These are phyloP conservation scores for Drosophila anomalata DNA, from an alignment of 2,888 invertebrate genomes.

Conservation along the genomic window DNA sequence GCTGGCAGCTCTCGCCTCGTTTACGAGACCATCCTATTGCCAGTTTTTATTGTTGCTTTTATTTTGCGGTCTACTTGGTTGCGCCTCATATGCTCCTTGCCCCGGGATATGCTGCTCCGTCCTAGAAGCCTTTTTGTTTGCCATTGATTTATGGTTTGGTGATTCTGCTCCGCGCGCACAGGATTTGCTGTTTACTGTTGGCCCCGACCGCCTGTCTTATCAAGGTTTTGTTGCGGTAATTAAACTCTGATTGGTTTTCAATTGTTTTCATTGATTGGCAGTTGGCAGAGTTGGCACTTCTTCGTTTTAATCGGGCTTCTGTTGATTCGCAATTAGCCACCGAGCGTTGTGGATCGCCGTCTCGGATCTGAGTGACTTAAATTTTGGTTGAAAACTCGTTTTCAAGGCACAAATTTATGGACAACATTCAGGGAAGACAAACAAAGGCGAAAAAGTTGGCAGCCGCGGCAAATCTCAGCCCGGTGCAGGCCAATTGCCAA, in stretches of 20 bases:
- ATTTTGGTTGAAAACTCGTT: conserved; percentile 17
- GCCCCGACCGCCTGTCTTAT: conserved; percentile 44
- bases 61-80: conserved; percentile 66
- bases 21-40: conserved; percentile 31
- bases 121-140: conserved; percentile 28
- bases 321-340: conserved; percentile 41
- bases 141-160: conserved; percentile 59
- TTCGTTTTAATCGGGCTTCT: conserved; percentile 15
- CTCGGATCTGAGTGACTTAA: conserved; percentile 20
- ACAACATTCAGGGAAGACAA: conserved; percentile 42
- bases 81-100: conserved; percentile 56
- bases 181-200: conserved; percentile 54
- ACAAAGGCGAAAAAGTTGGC: conserved; percentile 61
- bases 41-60: conserved; percentile 59
- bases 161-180: conserved; percentile 44
- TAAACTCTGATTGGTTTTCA: conserved; percentile 75
- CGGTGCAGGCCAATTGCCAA: conserved; percentile 39
- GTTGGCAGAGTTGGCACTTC: conserved; percentile 37
- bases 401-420: conserved; percentile 24
- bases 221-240: conserved; percentile 67
- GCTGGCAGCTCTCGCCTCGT: conserved; percentile 14
- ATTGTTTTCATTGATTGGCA: conserved; percentile 75
- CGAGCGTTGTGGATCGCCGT: neutral
- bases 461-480: conserved; percentile 42
- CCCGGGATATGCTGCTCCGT: conserved; percentile 40